phyloP scores from a whole-genome alignment of 2,797 vertebrate genomes.

The Phalanger gymnotis region DNA sequence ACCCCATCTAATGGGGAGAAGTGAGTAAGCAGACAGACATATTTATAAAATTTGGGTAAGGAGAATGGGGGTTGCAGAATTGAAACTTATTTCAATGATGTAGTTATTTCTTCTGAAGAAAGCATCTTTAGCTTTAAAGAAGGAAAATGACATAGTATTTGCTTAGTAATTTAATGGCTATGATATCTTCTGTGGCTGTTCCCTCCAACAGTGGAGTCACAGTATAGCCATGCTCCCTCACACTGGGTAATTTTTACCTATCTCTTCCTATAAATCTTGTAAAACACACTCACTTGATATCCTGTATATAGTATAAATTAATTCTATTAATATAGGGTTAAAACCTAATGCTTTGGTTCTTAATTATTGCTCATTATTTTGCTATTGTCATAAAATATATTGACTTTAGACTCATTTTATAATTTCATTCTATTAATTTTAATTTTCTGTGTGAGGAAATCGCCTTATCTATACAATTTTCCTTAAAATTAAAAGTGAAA shows the following conservation, averaged over 20 bases:
- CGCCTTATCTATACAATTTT: slow-evolving; percentile 29
- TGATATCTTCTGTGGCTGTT: neutral
- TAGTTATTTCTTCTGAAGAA: slow-evolving; percentile 54
- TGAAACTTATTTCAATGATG: slow-evolving; percentile 46
- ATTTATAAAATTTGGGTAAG: neutral
- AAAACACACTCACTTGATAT: neutral
- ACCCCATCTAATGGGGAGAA: no score
- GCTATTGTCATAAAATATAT: slow-evolving; percentile 23
- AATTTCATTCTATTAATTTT: slow-evolving; percentile 48
- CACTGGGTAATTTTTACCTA: neutral
- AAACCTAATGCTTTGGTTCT: neutral
- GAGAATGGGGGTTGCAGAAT: neutral
- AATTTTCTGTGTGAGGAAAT: neutral
- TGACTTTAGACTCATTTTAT: slow-evolving; percentile 49
- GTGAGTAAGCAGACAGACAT: no score
- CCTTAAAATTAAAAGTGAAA: slow-evolving; percentile 24
- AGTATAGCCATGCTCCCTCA: neutral
- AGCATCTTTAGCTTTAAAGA: slow-evolving; percentile 49
- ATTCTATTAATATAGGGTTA: neutral
- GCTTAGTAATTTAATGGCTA: neutral
- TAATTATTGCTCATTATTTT: slow-evolving; percentile 21
- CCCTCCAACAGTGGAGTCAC: neutral
- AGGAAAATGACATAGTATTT: neutral
- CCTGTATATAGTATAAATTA: neutral
- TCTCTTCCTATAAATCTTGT: neutral